phyloP scores from a whole-genome alignment of 2,888 invertebrate species.

The Chorisops tibialis region DNA sequence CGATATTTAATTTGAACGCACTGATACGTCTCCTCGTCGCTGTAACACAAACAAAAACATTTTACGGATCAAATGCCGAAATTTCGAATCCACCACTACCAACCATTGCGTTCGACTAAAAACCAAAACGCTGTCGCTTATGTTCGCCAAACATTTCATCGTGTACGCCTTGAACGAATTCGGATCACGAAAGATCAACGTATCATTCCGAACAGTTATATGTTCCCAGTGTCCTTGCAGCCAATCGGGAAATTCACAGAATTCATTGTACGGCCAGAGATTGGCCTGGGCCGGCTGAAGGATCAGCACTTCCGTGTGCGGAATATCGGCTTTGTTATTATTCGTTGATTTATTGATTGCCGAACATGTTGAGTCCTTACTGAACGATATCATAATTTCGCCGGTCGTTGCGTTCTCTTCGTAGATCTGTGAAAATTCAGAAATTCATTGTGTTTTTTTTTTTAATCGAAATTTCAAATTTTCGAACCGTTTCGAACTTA shows the following conservation, averaged over 20 bases:
- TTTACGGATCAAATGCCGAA: not conserved
- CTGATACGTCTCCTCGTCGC: conserved; percentile 35
- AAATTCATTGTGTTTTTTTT: not conserved
- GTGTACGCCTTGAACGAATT: conserved; percentile 55
- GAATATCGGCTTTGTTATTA: conserved; percentile 53
- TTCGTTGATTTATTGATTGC: conserved; percentile 14
- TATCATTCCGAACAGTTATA: conserved; percentile 52
- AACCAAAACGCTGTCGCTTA: conserved; percentile 47
- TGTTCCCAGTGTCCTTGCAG: conserved; percentile 63
- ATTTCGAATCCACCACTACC: no score
- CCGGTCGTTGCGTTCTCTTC: conserved; percentile 54
- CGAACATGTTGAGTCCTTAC: conserved; percentile 62
- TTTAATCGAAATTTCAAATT: no score
- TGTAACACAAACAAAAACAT: not conserved
- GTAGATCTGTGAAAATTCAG: conserved; percentile 51
- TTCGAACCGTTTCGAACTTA: conserved; percentile 44
- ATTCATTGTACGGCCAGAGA: conserved; percentile 47
- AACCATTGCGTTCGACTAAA: conserved; percentile 55
- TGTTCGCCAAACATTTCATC: conserved; percentile 51
- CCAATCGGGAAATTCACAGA: conserved; percentile 59
- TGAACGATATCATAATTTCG: conserved; percentile 58
- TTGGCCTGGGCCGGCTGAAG: conserved; percentile 49
- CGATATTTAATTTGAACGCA: conserved; percentile 35
- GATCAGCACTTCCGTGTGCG: conserved; percentile 57
- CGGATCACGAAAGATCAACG: conserved; percentile 55